Evolutionary conservation across 1,140 invertebrate species (phyloP).

Genomic region (Heliconius hewitsoni): DNA sequence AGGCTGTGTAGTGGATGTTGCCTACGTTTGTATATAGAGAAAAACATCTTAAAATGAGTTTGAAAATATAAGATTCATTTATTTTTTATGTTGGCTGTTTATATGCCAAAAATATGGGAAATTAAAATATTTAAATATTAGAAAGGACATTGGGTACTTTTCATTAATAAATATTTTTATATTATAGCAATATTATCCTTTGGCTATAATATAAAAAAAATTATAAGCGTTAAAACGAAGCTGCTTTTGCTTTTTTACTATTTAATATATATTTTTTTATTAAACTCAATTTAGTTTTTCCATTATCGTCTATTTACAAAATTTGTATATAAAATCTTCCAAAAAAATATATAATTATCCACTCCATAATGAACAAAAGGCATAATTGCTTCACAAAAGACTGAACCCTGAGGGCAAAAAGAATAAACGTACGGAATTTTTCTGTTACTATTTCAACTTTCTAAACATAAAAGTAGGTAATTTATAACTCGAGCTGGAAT

Average conservation of each 20-base stretch:
- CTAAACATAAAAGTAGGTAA: slow-evolving; percentile 31
- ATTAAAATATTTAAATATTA: too few species aligned
- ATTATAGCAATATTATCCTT: too few species aligned
- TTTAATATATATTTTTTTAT: too few species aligned
- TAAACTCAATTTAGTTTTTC: not conserved
- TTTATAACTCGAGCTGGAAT: slow-evolving; percentile 26
- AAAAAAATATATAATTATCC: not conserved
- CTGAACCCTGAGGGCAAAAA: not conserved
- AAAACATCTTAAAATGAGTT: not conserved
- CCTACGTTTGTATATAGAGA: not conserved
- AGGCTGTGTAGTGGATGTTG: not conserved
- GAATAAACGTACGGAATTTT: not conserved
- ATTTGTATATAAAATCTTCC: not conserved
- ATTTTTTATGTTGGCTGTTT: too few species aligned
- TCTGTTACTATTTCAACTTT: slow-evolving; percentile 30
- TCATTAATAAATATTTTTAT: too few species aligned
- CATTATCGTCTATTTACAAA: not conserved
- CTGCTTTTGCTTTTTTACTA: too few species aligned
- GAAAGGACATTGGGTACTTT: too few species aligned
- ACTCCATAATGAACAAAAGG: not conserved
- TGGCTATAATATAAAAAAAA: too few species aligned
- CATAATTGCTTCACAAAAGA: not conserved
- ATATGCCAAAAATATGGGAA: too few species aligned
- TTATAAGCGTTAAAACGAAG: too few species aligned
- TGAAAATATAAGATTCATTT: too few species aligned